phyloP scores from a whole-genome alignment of 2,888 invertebrate genomes.

The Drosophila koepferae region DNA sequence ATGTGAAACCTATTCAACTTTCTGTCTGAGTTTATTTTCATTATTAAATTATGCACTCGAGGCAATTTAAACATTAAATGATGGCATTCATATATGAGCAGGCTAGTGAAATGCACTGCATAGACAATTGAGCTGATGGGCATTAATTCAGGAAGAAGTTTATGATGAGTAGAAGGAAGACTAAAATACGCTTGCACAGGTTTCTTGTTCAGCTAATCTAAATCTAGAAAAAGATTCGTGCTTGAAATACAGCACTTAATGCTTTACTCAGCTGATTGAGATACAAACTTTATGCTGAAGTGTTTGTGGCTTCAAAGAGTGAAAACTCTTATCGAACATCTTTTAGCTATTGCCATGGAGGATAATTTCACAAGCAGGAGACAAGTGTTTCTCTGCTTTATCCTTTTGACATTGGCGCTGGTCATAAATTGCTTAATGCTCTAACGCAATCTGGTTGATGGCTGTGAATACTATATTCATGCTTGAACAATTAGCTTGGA shows the following conservation, averaged over 20 bases:
- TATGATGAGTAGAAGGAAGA: neutral
- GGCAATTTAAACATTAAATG: neutral
- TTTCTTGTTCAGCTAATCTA: neutral
- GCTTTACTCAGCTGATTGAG: neutral
- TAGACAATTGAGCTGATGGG: neutral
- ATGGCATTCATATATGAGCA: too few species aligned
- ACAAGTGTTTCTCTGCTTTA: neutral
- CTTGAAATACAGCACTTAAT: neutral
- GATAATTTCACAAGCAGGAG: too few species aligned
- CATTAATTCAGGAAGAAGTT: too few species aligned
- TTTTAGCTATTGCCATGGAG: neutral
- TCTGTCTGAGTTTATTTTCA: neutral
- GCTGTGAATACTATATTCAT: neutral
- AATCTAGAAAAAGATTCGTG: too few species aligned
- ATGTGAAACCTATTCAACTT: neutral
- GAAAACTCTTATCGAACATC: neutral
- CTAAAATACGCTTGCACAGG: neutral
- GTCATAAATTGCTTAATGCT: neutral
- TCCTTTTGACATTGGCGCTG: neutral
- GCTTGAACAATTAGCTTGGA: neutral
- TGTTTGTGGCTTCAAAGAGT: neutral
- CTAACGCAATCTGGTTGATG: neutral
- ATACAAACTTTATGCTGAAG: neutral
- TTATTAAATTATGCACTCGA: neutral
- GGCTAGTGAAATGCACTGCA: neutral